These are phyloP conservation scores for Amblyteles armatorius DNA, from an alignment of 2,888 invertebrate species.

Conservation along the genomic window DNA sequence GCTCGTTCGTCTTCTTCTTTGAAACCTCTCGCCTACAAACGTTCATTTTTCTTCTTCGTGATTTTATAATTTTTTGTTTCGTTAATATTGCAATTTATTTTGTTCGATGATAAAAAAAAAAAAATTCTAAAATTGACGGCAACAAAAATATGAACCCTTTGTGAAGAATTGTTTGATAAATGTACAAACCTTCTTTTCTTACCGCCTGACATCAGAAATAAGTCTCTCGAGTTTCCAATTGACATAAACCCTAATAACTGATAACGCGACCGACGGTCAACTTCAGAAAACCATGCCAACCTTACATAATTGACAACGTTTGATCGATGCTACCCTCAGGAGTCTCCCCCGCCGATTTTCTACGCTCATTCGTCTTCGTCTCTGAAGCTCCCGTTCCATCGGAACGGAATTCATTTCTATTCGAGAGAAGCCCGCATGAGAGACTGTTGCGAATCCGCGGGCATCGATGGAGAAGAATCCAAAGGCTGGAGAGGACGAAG, in stretches of 20 bases:
- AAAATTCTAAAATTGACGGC: too few relatives aligned
- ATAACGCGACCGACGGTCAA: background rate
- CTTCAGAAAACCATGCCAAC: background rate
- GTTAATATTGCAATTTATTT: too few relatives aligned
- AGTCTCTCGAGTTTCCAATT: background rate
- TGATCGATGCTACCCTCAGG: background rate
- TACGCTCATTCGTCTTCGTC: background rate
- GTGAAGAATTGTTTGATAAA: too few relatives aligned
- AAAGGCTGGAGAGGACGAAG: conserved; percentile 12
- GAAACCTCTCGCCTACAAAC: background rate
- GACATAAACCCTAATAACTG: background rate
- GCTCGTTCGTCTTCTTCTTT: too few relatives aligned
- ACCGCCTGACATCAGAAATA: background rate
- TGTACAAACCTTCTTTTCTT: background rate
- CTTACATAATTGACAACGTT: background rate
- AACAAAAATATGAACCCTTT: too few relatives aligned
- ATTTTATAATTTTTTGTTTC: background rate
- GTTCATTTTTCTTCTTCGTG: background rate
- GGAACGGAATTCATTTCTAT: conserved; percentile 13
- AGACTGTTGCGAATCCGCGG: conserved; percentile 47
- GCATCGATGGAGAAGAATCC: conserved; percentile 13
- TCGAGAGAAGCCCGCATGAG: conserved; percentile 13
- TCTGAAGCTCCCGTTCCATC: conserved; percentile 14
- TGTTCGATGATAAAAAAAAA: too few relatives aligned
- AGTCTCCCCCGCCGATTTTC: background rate